Evolutionary conservation across 2,888 invertebrate genomes (phyloP), one percentile per base, ranked within the genome.

Genomic region (Harmothoe impar): DNA sequence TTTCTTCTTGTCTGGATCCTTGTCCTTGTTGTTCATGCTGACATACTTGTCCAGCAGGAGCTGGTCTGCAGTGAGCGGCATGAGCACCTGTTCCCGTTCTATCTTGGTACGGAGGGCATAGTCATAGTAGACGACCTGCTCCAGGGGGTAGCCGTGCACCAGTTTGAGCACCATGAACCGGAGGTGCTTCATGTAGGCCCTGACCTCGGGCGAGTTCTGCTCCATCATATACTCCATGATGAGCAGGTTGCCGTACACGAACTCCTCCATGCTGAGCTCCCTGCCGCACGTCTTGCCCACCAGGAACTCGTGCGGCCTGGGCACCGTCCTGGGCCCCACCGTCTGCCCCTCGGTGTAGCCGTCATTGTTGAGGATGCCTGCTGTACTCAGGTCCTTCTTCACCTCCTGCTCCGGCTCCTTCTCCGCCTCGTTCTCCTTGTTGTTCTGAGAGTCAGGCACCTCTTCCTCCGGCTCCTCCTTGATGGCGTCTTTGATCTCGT

Each of bases 141-240:
- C 86, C 56, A 86, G 33, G n/a, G 86, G 86, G 31, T 86, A 86
- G 52, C 86, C 86, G n/a, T 86, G 86, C 5, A 86, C 56, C 29
- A 86, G 86, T 29, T 86, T 86, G 17, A 86, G 56, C 17, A 86
- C 86, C 86, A 86, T 86, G 29, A 86, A 86, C 20, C 86, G 25
- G 1, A 86, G 25, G 29, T 86, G 86, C 56, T 86, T 86, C 56
- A 86, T 56, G 54, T 86, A 56, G 86, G 86, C 86, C 25, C 86
- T 15, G n/a, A 86, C 86, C 54, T 86, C 86, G 0, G 86, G 3
- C 0, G 86, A 86, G 25, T 31, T 29, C 86, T 86, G 86, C 33
- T 86, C 86, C 54, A 86, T 56, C 86, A 86, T 86, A 52, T 54
- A 86, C 33, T 86, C 86, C 86, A 86, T 54, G 23, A 86, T 86